Evolutionary conservation across 92 coral and sea anemone species (phyloP).

Genomic region (Palythoa grandis): DNA sequence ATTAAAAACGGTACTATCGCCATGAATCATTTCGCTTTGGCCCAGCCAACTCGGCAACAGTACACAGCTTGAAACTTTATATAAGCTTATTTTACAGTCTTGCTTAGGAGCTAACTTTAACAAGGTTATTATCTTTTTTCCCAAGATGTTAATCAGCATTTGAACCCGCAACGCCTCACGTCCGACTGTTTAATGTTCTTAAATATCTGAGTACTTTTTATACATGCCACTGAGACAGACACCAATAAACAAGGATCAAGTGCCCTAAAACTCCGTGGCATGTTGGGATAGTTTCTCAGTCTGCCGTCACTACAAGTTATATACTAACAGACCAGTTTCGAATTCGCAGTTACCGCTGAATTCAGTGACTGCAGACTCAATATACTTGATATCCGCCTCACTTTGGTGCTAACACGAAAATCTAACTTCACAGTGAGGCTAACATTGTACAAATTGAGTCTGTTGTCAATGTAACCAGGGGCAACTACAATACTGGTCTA

Average conservation of each 20-base stretch:
- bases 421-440: too few species aligned
- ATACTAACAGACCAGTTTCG: neutral
- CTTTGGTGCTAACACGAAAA: too few species aligned
- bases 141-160: neutral
- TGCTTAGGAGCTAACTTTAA: neutral
- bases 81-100: neutral
- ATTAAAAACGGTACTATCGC: too few species aligned
- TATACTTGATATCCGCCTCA: too few species aligned
- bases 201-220: neutral
- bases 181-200: constrained; percentile 14
- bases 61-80: neutral
- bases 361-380: too few species aligned
- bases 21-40: neutral
- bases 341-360: too few species aligned
- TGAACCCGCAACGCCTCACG: constrained; percentile 18
- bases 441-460: neutral
- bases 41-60: neutral
- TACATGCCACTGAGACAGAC: neutral
- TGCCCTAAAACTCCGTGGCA: neutral
- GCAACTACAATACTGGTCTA: neutral
- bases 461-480: too few species aligned
- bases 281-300: neutral
- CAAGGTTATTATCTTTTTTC: neutral
- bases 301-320: constrained; percentile 9
- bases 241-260: neutral